phyloP scores from a whole-genome alignment of 2,113 vertebrate species.

The Calidris pygmaea region DNA sequence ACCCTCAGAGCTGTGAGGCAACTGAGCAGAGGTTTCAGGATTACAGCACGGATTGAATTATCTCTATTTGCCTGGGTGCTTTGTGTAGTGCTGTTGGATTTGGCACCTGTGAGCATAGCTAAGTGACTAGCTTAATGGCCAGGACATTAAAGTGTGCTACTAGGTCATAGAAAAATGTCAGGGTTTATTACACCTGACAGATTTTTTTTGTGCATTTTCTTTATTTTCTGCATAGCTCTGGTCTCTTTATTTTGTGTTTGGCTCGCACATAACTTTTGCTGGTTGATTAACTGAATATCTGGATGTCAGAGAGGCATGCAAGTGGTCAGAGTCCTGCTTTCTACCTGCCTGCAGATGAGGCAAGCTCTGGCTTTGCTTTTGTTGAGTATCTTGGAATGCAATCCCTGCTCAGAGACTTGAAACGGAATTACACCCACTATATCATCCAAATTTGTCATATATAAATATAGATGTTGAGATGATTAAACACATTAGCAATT shows the following conservation, averaged over 20 bases:
- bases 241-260: neutral
- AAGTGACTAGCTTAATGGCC: neutral
- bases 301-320: neutral
- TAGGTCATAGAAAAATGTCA: neutral
- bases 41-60: neutral
- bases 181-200: neutral
- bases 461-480: conserved; percentile 68
- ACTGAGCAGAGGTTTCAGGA: neutral
- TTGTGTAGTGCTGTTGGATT: neutral
- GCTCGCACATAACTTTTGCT: neutral
- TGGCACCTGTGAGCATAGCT: neutral
- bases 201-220: neutral
- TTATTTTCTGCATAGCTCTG: neutral
- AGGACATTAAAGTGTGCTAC: neutral
- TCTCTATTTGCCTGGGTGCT: neutral
- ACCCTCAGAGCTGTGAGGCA: accelerated
- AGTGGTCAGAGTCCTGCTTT: neutral
- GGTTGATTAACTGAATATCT: neutral
- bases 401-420: conserved; percentile 10
- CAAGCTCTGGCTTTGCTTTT: neutral
- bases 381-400: neutral
- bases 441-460: conserved; percentile 59
- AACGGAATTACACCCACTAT: conserved; percentile 31
- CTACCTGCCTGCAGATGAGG: neutral
- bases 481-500: conserved; percentile 67